These are phyloP conservation scores for Zaprionus tsacasi DNA, from an alignment of 1,140 invertebrate species.

Conservation along the genomic window DNA sequence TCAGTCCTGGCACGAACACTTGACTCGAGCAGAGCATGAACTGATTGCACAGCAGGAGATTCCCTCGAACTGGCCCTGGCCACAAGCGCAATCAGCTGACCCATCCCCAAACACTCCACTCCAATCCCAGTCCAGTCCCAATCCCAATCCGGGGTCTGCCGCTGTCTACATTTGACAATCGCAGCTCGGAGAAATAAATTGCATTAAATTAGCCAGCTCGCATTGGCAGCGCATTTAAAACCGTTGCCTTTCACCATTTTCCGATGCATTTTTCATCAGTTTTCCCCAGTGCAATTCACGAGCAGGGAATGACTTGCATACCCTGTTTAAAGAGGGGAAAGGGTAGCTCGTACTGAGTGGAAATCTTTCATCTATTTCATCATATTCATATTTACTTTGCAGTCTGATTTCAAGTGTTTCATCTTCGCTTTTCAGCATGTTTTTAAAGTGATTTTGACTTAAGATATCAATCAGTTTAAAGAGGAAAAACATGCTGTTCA, in stretches of 20 bases:
- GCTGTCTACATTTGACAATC: constrained; percentile 19
- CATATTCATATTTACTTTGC: too few species aligned
- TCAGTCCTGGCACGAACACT: constrained; percentile 47
- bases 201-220: constrained; percentile 48
- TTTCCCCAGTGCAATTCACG: constrained; percentile 13
- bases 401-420: background rate
- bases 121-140: too few species aligned
- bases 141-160: background rate
- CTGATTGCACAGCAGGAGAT: constrained; percentile 46
- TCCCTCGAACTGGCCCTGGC: background rate
- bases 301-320: background rate
- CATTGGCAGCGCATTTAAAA: constrained; percentile 47
- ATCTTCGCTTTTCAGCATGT: background rate
- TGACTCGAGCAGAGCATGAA: constrained; percentile 6
- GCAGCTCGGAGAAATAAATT: constrained; percentile 36
- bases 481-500: background rate
- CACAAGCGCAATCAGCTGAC: too few species aligned
- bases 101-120: too few species aligned
- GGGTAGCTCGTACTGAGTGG: background rate
- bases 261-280: constrained; percentile 37
- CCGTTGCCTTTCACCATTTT: constrained; percentile 29
- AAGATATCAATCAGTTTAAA: background rate
- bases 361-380: background rate
- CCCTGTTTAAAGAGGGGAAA: background rate
- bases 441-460: background rate